Percentiles rank a stretch among this genome's conserved stretches.
Conservation (phyloP, 2,888 invertebrate species). For the Drosophila barbarae region DNA sequence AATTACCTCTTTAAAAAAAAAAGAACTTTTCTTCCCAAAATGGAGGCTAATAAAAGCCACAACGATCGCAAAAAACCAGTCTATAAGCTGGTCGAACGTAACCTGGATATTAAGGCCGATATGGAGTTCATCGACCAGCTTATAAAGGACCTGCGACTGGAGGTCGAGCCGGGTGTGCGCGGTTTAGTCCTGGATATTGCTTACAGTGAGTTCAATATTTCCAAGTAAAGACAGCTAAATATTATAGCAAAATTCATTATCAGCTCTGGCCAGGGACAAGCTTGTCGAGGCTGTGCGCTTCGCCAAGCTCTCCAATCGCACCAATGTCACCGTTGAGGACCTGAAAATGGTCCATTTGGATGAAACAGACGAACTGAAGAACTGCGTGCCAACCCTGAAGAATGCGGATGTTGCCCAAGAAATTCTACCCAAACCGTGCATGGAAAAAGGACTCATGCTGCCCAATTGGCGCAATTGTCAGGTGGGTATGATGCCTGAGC, state of each 20-base stretch:
- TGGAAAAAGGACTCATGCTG: slow-evolving; percentile 10
- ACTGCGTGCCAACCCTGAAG: neutral
- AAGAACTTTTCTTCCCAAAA: neutral
- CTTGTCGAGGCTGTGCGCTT: slow-evolving; percentile 7
- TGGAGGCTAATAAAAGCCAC: neutral
- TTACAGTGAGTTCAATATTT: slow-evolving; percentile 3
- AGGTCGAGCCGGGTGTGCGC: neutral
- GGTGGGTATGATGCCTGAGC: slow-evolving; percentile 1
- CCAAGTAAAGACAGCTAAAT: neutral
- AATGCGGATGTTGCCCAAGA: neutral
- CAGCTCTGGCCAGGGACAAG: slow-evolving; percentile 20
- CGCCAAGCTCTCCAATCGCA: slow-evolving; percentile 5
- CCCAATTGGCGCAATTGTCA: slow-evolving; percentile 20
- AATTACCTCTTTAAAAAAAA: neutral
- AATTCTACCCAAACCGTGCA: neutral
- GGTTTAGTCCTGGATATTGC: slow-evolving; percentile 11
- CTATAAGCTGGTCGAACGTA: neutral
- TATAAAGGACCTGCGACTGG: neutral
- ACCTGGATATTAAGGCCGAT: slow-evolving; percentile 4
- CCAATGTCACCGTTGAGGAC: slow-evolving; percentile 5
- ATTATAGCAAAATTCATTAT: neutral
- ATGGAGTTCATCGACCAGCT: neutral
- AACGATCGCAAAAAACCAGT: neutral
- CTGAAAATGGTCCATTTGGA: slow-evolving; percentile 7
- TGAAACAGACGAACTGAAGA: slow-evolving; percentile 1